These are phyloP conservation scores for Hemithea aestivaria DNA, from an alignment of 2,888 invertebrate species.

Conservation along the genomic window DNA sequence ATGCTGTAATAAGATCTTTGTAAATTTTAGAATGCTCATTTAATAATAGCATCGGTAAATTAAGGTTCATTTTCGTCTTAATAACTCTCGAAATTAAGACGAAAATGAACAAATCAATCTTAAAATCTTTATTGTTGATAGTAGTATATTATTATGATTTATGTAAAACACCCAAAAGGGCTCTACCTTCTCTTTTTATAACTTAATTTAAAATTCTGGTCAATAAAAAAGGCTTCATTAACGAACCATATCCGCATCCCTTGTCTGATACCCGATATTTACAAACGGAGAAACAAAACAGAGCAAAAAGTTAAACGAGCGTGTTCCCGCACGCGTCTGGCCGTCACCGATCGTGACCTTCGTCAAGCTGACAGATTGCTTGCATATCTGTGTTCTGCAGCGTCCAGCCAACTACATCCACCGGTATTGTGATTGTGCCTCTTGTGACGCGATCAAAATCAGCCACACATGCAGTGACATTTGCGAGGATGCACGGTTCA, in stretches of 20 bases:
- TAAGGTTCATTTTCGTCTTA: too few species aligned
- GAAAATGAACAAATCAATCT: too few species aligned
- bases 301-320: conserved; percentile 43
- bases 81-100: too few species aligned
- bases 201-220: too few species aligned
- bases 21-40: background rate
- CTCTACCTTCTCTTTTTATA: too few species aligned
- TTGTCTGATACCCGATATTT: conserved; percentile 27
- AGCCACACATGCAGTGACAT: too few species aligned
- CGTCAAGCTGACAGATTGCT: conserved; percentile 73
- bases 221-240: conserved; percentile 12
- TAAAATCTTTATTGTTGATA: too few species aligned
- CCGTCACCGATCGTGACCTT: conserved; percentile 56
- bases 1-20: conserved; percentile 3
- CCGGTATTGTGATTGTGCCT: too few species aligned
- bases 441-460: too few species aligned
- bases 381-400: conserved; percentile 65
- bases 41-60: too few species aligned
- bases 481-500: conserved; percentile 16
- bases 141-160: too few species aligned
- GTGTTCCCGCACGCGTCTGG: conserved; percentile 64
- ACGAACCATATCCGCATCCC: conserved; percentile 17
- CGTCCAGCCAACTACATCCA: conserved; percentile 24
- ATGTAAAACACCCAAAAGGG: too few species aligned
- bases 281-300: conserved; percentile 32